These are phyloP conservation scores for Trialeurodes vaporariorum DNA, from an alignment of 1,140 invertebrate genomes.

Conservation along the genomic window DNA sequence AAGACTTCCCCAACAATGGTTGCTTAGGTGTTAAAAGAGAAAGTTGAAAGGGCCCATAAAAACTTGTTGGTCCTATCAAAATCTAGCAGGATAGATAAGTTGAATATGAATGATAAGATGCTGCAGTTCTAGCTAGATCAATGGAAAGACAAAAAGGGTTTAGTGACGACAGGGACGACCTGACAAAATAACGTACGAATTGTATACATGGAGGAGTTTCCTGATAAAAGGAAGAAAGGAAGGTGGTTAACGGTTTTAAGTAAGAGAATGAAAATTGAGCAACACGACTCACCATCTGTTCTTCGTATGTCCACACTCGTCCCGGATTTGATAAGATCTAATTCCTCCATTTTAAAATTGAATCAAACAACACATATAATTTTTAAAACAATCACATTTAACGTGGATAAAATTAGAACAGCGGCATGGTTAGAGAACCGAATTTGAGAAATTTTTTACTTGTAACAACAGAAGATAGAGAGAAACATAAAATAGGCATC, in stretches of 20 bases:
- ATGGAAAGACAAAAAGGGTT: no score
- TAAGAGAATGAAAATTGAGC: not conserved
- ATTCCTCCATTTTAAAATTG: not conserved
- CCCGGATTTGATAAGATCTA: not conserved
- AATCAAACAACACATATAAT: not conserved
- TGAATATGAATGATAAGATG: no score
- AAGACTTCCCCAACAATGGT: no score
- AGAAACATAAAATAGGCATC: not conserved
- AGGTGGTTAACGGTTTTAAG: not conserved
- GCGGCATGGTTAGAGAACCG: not conserved
- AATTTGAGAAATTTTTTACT: not conserved
- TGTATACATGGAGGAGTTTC: no score
- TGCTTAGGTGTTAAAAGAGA: no score
- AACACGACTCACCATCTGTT: not conserved
- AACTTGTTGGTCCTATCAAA: no score
- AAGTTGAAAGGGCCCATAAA: no score
- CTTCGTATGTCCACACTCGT: not conserved
- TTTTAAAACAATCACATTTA: not conserved
- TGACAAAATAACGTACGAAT: no score
- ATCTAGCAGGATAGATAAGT: no score
- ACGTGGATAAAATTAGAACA: not conserved
- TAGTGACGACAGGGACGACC: no score
- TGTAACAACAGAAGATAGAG: not conserved
- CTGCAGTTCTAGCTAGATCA: no score
- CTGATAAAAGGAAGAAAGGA: no score